Evolutionary conservation across 23 tunicate species (phyloP), one percentile per base, ranked within the genome.

Genomic region (Ascidia mentula): DNA sequence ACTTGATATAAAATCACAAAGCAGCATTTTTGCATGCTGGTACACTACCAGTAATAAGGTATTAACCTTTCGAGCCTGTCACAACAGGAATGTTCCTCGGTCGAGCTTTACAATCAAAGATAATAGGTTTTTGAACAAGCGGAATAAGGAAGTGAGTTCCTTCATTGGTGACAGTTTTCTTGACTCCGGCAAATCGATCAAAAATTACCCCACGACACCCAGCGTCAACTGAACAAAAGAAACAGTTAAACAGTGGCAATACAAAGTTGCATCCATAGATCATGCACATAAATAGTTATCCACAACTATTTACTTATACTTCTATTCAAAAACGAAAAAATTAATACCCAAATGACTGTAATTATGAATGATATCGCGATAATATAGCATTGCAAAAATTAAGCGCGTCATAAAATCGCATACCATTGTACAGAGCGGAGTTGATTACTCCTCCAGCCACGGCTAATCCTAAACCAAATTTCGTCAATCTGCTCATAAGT

Each of bases 71-170:
- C 0, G 99, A 96, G 31, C 99, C 99, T 72, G 99, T 96, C 12
- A 86, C 70, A n/a, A 93, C 96, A 1, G 97, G 99, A 24, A 96
- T 77, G 46, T 87, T 89, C 88, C 96, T 87, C 28, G 99, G 99
- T 72, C 92, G 80, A 15, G 99, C 96, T 78, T 91, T 96, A 75
- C 96, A 89, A 65, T 96, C 99, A 85, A 87, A 96, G n/a, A 96
- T 91, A 36, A 91, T 91, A 69, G 99, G 99, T 60, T 84, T 96
- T 77, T 96, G 99, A 0, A 96, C 79, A 31, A 87, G 40, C 32
- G 99, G 99, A 46, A 96, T 87, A 40, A 96, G 82, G 76, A 96
- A 96, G 69, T 96, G 99, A 31, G 99, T 96, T 20, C 99, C 99
- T 84, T 96, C 99, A 40, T 86, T 79, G 17, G 84, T 35, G 0